A percentile compares a stretch with the other conserved stretches of the same genome.
Evolutionary conservation across 2,888 invertebrate species (phyloP).

Genomic region (Drepanosiphum platanoidis): DNA sequence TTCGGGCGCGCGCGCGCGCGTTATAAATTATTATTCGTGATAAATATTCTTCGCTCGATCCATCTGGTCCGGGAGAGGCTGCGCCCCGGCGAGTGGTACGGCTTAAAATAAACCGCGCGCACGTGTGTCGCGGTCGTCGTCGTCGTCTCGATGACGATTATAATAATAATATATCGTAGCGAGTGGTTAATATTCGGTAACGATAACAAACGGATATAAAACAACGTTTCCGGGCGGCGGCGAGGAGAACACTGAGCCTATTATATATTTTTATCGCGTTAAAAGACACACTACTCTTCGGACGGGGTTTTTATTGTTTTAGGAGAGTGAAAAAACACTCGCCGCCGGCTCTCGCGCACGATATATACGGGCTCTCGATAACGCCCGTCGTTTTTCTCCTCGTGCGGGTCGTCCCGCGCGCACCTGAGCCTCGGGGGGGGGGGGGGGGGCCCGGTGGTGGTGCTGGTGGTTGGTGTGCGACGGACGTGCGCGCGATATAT

Average conservation of each 20-base stretch:
- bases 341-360: too few species aligned
- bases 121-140: slow-evolving; percentile 5
- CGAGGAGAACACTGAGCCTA: too few species aligned
- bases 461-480: neutral
- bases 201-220: neutral
- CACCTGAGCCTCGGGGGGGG: neutral
- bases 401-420: too few species aligned
- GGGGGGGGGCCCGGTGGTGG: too few species aligned
- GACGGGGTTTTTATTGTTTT: neutral
- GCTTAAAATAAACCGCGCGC: slow-evolving; percentile 59
- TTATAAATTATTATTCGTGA: slow-evolving; percentile 51
- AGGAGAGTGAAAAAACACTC: too few species aligned
- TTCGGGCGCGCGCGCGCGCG: too few species aligned
- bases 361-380: slow-evolving; percentile 4
- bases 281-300: neutral
- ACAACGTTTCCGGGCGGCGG: neutral
- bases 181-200: neutral
- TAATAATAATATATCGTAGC: too few species aligned
- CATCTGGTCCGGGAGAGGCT: slow-evolving; percentile 44
- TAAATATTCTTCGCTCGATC: slow-evolving; percentile 51
- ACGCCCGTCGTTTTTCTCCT: too few species aligned
- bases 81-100: too few species aligned
- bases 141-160: too few species aligned
- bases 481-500: slow-evolving; percentile 8
- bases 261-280: neutral